A percentile compares a stretch with the other conserved stretches of the same genome.
Evolutionary conservation across 2,888 invertebrate species (phyloP).

Genomic region (Cephus spinipes): DNA sequence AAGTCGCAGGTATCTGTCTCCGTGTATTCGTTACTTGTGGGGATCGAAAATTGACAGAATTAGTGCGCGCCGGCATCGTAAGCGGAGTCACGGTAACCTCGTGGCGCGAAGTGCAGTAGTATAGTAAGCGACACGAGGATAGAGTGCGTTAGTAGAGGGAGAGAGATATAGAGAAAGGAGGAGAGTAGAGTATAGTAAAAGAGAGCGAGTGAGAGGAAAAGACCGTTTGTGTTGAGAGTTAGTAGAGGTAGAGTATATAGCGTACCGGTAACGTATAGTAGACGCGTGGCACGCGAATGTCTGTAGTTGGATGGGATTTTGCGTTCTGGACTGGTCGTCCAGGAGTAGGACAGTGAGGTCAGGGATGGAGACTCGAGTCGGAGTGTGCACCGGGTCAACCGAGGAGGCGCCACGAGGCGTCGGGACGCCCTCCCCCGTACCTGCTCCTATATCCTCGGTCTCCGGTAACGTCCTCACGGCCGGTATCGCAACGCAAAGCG

Average conservation of each 20-base stretch:
- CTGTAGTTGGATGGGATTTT: slow-evolving; percentile 44
- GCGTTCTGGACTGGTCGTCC: slow-evolving; percentile 20
- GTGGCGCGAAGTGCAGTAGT: background rate
- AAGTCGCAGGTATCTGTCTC: background rate
- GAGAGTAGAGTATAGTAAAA: background rate
- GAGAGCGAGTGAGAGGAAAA: background rate
- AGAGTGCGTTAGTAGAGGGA: background rate
- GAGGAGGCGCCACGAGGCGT: slow-evolving; percentile 51
- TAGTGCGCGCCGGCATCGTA: background rate
- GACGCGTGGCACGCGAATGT: slow-evolving; percentile 34
- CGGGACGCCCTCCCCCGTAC: slow-evolving; percentile 55
- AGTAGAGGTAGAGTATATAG: background rate
- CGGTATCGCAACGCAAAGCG: slow-evolving; percentile 24
- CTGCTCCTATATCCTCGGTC: slow-evolving; percentile 15
- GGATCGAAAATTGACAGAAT: background rate
- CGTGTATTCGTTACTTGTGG: background rate
- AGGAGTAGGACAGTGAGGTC: slow-evolving; percentile 18
- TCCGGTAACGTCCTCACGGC: slow-evolving; percentile 5
- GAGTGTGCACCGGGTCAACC: slow-evolving; percentile 27
- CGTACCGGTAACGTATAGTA: background rate
- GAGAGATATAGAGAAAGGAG: background rate
- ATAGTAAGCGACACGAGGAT: background rate
- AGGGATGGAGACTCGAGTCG: slow-evolving; percentile 49
- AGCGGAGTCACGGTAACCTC: background rate
- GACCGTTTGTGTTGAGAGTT: background rate